Evolutionary conservation across 2,888 invertebrate genomes (phyloP).

Genomic region (Chironomus tentans): DNA sequence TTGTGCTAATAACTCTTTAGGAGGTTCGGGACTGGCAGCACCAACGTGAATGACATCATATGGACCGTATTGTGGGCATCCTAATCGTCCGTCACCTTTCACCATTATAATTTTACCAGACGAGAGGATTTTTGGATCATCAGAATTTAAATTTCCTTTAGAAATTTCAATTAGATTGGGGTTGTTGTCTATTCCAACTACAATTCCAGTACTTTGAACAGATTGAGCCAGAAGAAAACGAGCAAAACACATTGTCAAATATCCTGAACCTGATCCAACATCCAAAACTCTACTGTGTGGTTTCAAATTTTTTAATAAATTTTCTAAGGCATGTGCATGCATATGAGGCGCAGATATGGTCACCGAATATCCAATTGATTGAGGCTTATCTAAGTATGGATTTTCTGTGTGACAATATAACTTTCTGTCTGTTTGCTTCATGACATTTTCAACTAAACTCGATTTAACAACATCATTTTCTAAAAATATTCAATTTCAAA

Average conservation of each 20-base stretch:
- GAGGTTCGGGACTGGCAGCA: conserved; percentile 72
- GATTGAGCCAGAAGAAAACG: conserved; percentile 62
- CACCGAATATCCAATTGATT: conserved; percentile 87
- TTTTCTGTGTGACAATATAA: conserved; percentile 60
- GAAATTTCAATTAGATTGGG: conserved; percentile 68
- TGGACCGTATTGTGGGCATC: conserved; percentile 64
- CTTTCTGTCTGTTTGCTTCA: conserved; percentile 75
- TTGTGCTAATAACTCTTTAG: conserved; percentile 73
- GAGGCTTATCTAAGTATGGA: conserved; percentile 85
- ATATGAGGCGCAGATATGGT: conserved; percentile 80
- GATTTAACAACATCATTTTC: too few relatives aligned
- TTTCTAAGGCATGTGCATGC: conserved; percentile 88
- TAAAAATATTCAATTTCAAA: too few relatives aligned
- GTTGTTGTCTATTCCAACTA: conserved; percentile 88
- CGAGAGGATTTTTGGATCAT: conserved; percentile 59
- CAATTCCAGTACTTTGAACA: conserved; percentile 44
- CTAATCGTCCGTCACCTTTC: conserved; percentile 86
- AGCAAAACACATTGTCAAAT: conserved; percentile 85
- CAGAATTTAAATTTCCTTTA: conserved; percentile 62
- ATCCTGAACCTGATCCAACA: conserved; percentile 91
- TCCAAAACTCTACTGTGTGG: conserved; percentile 75
- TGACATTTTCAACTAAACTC: conserved; percentile 71
- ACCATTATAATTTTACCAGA: conserved; percentile 60
- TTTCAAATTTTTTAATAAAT: conserved; percentile 58
- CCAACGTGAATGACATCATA: conserved; percentile 92